Base-by-base conservation (phyloP, 1,140 invertebrate genomes). In the Triops longicaudatus region DNA sequence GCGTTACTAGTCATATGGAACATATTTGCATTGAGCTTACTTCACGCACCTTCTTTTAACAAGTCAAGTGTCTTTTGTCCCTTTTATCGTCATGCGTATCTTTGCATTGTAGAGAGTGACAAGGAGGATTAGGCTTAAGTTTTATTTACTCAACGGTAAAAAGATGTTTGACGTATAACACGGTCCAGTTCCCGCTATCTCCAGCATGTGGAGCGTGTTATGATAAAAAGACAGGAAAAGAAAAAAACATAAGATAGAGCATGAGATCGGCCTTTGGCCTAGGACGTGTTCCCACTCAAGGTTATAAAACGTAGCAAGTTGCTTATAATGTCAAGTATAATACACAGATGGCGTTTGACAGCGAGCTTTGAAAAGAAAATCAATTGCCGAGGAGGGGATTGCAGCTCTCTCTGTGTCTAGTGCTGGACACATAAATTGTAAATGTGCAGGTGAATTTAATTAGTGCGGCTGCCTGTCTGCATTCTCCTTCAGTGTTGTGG, bases 361-460 rank as follows among this genome's bases (percentile, higher is more conserved):
- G 14, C 50, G 2, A 22, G 22, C 22, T 22, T 22, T 22, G 50
- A 7, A 4, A 22, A n/a, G 17, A 5, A 63, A 63, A 63, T 63
- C 50, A n/a, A 63, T 22, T 4, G 50, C 6, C 50, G 17, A 22
- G 22, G 50, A 12, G 14, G 22, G 44, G 14, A 17, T 17, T 63
- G 50, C 50, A 63, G 50, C 22, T 63, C 50, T 63, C 50, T 63
- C 50, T 22, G 50, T 22, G 50, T 17, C 50, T 63, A n/a, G 50
- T n/a, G 50, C 50, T 12, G n/a, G 50, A 1, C 14, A 37, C 31
- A 63, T 63, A 63, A 22, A 63, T 63, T 22, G 50, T 63, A 22
- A 63, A 63, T 63, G 50, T 63, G 50, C 50, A 63, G 50, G 50
- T 63, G 50, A 63, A 63, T 63, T 63, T 63, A 63, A 63, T 63